Base-by-base conservation (phyloP, 2,888 invertebrate species). In the Mythimna vitellina region DNA sequence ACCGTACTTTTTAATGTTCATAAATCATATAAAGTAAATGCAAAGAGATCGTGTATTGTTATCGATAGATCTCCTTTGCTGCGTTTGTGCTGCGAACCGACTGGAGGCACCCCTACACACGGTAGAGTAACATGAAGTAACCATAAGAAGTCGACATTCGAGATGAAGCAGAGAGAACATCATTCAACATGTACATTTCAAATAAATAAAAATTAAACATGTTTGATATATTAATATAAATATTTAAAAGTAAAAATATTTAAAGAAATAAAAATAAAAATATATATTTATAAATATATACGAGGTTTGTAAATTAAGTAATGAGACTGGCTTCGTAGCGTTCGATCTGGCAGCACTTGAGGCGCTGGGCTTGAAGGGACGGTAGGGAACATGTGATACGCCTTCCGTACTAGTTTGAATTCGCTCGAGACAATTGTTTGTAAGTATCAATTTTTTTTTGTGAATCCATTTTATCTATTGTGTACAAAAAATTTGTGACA, bases 11-110 rank as follows among this genome's bases (percentile, higher is more conserved):
- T 78, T 70, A 77, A 81, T 85, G 74, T 79, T 83, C 65, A 81
- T 81, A 85, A 83, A 83, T 78, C 80, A 86, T 84, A 82, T 76
- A 84, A 82, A 86, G 85, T 85, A 86, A 86, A 86, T 86, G 86
- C 85, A 86, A 86, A 86, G 86, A 86, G 85, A 85, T 86, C 85
- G 82, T 78, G 76, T 77, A 68, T 74, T 80, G 81, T 73, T 77
- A 78, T 76, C 75, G 61, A 78, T 78, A 76, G 82, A 86, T 81
- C 86, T 78, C 69, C 82, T 81, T 86, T 84, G 85, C 85, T 35
- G 73, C 29, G 73, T 74, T 65, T 68, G 65, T 64, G 70, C 22
- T 35, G 70, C 79, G 79, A 62, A 72, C 60, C 76, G 75, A 76
- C 80, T 65, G 22, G 14, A 22, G 9, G 14, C 14, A 1, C 14